Conservation (phyloP, 1,140 invertebrate genomes). For the Nixonia krombeini region DNA sequence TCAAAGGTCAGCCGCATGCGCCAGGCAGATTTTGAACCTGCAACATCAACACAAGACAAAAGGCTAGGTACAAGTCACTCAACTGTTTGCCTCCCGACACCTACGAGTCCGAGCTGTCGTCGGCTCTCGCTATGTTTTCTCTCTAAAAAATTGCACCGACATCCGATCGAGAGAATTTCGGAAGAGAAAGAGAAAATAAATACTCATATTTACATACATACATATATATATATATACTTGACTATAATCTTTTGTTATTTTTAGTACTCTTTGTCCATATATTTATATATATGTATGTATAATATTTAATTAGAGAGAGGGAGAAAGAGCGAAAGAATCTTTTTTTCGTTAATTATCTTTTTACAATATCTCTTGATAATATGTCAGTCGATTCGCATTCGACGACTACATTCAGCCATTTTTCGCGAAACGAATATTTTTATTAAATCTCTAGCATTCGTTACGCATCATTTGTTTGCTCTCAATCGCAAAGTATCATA, state of each 20-base stretch:
- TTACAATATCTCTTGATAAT: constrained; percentile 17
- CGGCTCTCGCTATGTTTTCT: constrained; percentile 32
- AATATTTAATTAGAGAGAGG: constrained; percentile 22
- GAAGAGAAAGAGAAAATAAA: constrained; percentile 23
- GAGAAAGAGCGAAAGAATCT: constrained; percentile 48
- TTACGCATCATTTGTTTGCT: too few species aligned
- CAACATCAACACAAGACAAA: constrained; percentile 78
- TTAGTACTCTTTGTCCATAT: constrained; percentile 27
- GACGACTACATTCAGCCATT: constrained; percentile 38
- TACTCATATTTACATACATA: too few species aligned
- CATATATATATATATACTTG: not conserved
- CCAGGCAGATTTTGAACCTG: constrained; percentile 89
- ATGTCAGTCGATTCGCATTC: constrained; percentile 18
- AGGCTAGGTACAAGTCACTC: constrained; percentile 68
- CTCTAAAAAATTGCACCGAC: constrained; percentile 22
- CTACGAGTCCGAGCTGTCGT: constrained; percentile 53
- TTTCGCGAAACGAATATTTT: not conserved
- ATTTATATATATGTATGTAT: constrained; percentile 17
- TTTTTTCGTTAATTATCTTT: too few species aligned
- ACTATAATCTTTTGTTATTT: constrained; percentile 8
- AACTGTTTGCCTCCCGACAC: constrained; percentile 64
- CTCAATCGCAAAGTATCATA: too few species aligned
- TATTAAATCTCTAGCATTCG: too few species aligned
- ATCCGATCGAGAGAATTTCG: constrained; percentile 29
- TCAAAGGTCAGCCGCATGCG: constrained; percentile 93